A percentile compares a stretch with the other conserved stretches of the same genome.
Evolutionary conservation across 2,797 vertebrate species (phyloP).

Genomic region (Garrulus glandarius): DNA sequence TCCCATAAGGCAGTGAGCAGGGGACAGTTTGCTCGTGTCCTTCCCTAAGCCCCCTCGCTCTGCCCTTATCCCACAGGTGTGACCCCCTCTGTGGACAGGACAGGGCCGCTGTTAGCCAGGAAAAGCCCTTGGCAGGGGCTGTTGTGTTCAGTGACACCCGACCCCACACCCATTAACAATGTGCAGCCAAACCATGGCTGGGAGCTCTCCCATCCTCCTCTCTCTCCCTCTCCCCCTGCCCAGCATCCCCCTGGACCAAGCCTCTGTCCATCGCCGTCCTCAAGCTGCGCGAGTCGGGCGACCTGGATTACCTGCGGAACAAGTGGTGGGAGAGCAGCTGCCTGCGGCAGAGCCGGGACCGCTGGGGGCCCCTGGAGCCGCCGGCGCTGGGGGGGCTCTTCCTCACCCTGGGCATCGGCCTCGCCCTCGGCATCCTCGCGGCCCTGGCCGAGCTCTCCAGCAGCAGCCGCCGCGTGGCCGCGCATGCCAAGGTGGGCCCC

Average conservation of each 20-base stretch:
- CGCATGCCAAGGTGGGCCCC: constrained; percentile 53
- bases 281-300: constrained; percentile 80
- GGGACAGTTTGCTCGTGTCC: rapidly evolving
- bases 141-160: rapidly evolving
- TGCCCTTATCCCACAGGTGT: rapidly evolving
- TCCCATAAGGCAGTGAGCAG: rapidly evolving
- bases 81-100: rapidly evolving
- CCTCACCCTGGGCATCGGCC: constrained; percentile 83
- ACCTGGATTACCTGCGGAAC: constrained; percentile 76
- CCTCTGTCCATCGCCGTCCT: constrained; percentile 82
- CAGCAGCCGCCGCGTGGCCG: constrained; percentile 79
- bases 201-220: not conserved
- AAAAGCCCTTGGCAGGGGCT: not conserved
- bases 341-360: not conserved
- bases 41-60: rapidly evolving
- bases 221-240: not conserved
- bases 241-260: constrained; percentile 81
- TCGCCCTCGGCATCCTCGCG: constrained; percentile 76
- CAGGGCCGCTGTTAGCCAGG: rapidly evolving
- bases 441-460: constrained; percentile 82
- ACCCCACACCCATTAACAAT: rapidly evolving
- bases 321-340: constrained; percentile 91
- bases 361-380: constrained; percentile 69
- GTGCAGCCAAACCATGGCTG: rapidly evolving
- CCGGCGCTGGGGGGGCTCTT: constrained; percentile 81